These are phyloP conservation scores for Pseudorasbora parva DNA, from an alignment of 2,113 vertebrate species.

Conservation along the genomic window DNA sequence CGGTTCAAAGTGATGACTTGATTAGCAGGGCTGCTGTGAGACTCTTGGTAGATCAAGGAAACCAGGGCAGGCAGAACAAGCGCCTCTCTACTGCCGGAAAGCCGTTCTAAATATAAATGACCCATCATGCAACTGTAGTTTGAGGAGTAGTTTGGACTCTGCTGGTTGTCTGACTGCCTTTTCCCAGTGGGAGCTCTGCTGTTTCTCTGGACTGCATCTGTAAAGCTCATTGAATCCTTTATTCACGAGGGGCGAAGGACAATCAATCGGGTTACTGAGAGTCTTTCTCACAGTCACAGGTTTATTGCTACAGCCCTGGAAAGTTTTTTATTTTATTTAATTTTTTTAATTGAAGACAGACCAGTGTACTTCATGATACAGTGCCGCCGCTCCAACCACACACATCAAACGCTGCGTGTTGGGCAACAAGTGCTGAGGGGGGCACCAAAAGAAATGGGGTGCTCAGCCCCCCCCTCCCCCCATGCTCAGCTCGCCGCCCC, in stretches of 20 bases:
- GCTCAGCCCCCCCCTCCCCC: too few species aligned
- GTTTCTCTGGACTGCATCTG: background rate
- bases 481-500: too few species aligned
- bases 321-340: background rate
- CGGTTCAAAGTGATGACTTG: background rate
- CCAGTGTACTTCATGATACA: background rate
- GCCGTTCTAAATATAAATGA: conserved; percentile 29
- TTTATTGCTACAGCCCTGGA: background rate
- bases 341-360: background rate
- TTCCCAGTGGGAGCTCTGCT: background rate
- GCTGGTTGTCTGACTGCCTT: conserved; percentile 6
- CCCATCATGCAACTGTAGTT: background rate
- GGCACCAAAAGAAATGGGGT: too few species aligned
- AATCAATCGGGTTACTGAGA: conserved; percentile 27
- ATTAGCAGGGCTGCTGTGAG: background rate
- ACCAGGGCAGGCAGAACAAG: conserved; percentile 2
- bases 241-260: background rate
- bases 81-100: background rate
- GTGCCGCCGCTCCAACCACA: too few species aligned
- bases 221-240: conserved; percentile 2
- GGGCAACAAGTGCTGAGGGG: too few species aligned
- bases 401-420: too few species aligned
- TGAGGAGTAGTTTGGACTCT: conserved; percentile 1
- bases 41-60: conserved; percentile 3
- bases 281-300: conserved; percentile 5